Conservation (phyloP, 2,888 invertebrate species). For the Galeopsomyia nigrocyanea region DNA sequence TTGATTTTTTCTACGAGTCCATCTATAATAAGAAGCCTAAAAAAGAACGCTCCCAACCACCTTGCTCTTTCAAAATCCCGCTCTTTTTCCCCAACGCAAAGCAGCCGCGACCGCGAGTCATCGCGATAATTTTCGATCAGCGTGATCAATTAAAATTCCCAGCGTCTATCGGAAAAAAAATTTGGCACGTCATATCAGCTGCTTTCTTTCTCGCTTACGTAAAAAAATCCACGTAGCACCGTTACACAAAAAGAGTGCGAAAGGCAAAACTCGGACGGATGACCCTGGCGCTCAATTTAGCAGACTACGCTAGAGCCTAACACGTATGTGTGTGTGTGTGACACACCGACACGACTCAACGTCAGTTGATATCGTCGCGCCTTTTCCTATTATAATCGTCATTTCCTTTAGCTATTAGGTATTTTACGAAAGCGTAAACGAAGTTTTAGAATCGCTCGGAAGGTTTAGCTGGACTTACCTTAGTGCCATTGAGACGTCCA, state of each 20-base stretch:
- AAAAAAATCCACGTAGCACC: not conserved
- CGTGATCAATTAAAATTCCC: no score
- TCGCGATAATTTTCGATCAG: no score
- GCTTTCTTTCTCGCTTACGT: no score
- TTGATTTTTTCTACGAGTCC: no score
- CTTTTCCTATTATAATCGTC: not conserved
- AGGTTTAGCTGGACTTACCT: constrained; percentile 72
- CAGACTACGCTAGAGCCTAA: constrained; percentile 58
- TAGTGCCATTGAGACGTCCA: constrained; percentile 77
- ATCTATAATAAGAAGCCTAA: no score
- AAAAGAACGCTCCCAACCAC: no score
- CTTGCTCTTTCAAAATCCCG: no score
- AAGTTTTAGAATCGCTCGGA: no score
- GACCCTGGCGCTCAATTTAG: constrained; percentile 69
- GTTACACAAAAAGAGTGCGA: constrained; percentile 35
- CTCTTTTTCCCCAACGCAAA: not conserved
- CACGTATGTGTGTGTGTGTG: not conserved
- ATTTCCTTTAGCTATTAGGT: not conserved
- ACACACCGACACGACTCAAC: not conserved
- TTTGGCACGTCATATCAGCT: no score
- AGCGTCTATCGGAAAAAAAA: no score
- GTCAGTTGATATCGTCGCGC: not conserved
- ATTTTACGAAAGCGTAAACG: no score
- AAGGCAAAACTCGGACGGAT: constrained; percentile 56
- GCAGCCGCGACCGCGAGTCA: no score